Conservation (phyloP, 2,888 invertebrate genomes). For the Drosophila affinis region DNA sequence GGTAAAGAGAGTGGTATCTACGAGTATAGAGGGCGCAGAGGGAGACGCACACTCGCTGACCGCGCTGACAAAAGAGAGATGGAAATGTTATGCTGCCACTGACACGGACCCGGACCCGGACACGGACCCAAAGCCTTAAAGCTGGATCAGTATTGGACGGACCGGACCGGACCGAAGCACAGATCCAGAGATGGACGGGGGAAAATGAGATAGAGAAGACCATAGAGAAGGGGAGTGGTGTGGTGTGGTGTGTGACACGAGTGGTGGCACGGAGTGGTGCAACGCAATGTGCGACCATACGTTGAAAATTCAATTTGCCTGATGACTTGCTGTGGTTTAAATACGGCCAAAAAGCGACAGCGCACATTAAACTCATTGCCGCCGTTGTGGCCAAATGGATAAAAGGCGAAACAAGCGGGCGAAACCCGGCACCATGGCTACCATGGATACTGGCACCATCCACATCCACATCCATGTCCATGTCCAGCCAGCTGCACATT, state of each 20-base stretch:
- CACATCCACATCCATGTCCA: conserved; percentile 10
- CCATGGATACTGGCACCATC: conserved; percentile 30
- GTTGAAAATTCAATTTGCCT: conserved; percentile 82
- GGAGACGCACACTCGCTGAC: conserved; percentile 15
- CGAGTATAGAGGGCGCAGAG: conserved; percentile 10
- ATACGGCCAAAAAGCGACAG: conserved; percentile 72
- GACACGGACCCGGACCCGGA: conserved; percentile 31
- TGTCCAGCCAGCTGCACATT: conserved; percentile 58
- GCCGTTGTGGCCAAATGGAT: conserved; percentile 62
- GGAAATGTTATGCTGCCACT: conserved; percentile 42
- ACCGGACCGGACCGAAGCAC: not conserved
- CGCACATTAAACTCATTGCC: conserved; percentile 73
- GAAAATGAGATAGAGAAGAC: not conserved
- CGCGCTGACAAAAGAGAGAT: conserved; percentile 35
- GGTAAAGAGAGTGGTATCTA: conserved; percentile 25
- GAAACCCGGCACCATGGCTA: conserved; percentile 26
- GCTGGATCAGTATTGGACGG: conserved; percentile 6
- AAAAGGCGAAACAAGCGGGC: conserved; percentile 47
- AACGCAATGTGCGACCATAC: conserved; percentile 70
- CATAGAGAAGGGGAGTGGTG: not conserved
- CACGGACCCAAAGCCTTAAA: conserved; percentile 38
- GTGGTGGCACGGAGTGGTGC: conserved; percentile 56
- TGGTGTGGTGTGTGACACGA: conserved; percentile 2
- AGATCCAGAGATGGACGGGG: not conserved
- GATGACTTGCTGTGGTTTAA: conserved; percentile 80